Conservation (phyloP, 1,140 invertebrate genomes). For the Prorops nasuta region DNA sequence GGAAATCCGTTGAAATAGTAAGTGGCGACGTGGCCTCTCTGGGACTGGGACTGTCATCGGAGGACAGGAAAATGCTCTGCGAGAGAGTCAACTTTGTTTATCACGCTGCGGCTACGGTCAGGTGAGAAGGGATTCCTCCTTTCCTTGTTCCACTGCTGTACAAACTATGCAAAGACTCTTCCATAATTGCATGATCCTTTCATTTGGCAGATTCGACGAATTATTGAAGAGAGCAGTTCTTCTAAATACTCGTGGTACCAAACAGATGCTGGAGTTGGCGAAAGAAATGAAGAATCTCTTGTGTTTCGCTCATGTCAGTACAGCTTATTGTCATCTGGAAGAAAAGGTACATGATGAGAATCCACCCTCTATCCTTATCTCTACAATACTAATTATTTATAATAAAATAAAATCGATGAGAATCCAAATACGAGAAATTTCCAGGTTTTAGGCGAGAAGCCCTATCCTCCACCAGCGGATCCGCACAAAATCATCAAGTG, state of each 20-base stretch:
- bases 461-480: conserved; percentile 83
- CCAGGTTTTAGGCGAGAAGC: conserved; percentile 66
- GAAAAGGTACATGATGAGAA: conserved; percentile 49
- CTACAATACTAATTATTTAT: conserved; percentile 2
- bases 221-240: conserved; percentile 70
- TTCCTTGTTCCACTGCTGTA: not conserved
- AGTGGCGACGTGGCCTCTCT: conserved; percentile 74
- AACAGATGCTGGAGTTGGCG: conserved; percentile 70
- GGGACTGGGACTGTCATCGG: conserved; percentile 71
- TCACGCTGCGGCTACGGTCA: conserved; percentile 88
- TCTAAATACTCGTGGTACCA: conserved; percentile 75
- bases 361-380: no score
- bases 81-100: conserved; percentile 80
- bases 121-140: conserved; percentile 39
- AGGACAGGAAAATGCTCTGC: conserved; percentile 68
- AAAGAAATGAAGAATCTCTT: conserved; percentile 72
- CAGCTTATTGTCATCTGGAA: conserved; percentile 64
- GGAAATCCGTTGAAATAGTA: conserved; percentile 70
- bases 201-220: conserved; percentile 66
- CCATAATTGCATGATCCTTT: not conserved
- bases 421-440: not conserved
- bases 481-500: conserved; percentile 87
- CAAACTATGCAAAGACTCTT: not conserved
- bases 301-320: conserved; percentile 63
- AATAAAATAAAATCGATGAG: not conserved